Conservation (phyloP, 2,113 vertebrate species). For the Istiophorus platypterus region DNA sequence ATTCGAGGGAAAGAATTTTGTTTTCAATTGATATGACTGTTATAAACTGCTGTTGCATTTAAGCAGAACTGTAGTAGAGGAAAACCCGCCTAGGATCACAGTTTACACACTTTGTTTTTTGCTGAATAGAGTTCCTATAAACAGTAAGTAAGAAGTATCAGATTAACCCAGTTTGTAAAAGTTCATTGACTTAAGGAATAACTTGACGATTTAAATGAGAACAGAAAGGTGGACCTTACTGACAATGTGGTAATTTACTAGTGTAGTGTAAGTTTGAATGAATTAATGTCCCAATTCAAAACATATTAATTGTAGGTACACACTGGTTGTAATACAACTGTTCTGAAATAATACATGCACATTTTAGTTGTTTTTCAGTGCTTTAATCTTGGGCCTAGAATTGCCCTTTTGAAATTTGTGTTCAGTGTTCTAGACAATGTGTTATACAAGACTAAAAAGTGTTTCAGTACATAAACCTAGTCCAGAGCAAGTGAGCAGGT, state of each 20-base stretch:
- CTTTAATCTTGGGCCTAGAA: constrained; percentile 53
- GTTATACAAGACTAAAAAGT: constrained; percentile 41
- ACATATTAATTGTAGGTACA: neutral
- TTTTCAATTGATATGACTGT: neutral
- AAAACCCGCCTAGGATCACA: neutral
- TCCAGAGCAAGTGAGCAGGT: constrained; percentile 15
- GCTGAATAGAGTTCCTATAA: neutral
- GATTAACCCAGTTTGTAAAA: neutral
- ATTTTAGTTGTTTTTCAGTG: constrained; percentile 17
- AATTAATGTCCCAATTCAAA: neutral
- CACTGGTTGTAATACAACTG: neutral
- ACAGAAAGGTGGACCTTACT: neutral
- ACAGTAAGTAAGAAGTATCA: neutral
- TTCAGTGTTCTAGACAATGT: constrained; percentile 16
- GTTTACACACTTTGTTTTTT: neutral
- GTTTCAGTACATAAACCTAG: neutral
- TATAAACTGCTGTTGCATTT: neutral
- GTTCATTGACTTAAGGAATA: neutral
- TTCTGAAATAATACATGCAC: neutral
- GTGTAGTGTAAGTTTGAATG: constrained; percentile 1
- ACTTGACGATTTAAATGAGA: no score
- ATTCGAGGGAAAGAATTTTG: neutral
- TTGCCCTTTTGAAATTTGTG: constrained; percentile 24
- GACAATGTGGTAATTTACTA: neutral
- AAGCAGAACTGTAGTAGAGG: neutral